phyloP scores from a whole-genome alignment of 2,888 invertebrate genomes.

The Allacma fusca region DNA sequence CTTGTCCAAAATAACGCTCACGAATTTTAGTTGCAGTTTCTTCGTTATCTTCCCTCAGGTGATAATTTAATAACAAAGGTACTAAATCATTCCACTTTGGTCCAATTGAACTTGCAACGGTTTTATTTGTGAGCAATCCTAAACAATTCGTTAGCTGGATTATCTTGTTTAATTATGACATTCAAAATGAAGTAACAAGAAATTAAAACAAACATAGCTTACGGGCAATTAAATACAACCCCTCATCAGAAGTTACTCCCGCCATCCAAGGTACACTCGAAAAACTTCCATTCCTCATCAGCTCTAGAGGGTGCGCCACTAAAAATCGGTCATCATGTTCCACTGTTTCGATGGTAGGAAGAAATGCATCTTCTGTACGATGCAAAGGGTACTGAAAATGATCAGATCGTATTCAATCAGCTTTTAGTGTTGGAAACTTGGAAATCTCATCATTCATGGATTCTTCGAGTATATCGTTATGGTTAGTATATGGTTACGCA shows the following conservation, averaged over 20 bases:
- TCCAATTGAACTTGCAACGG: not conserved
- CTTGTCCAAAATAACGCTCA: not conserved
- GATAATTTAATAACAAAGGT: not conserved
- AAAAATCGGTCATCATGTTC: not conserved
- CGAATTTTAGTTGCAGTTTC: not conserved
- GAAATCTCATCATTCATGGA: too few species aligned
- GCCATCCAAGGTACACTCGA: not conserved
- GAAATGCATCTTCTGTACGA: not conserved
- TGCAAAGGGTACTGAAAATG: constrained; percentile 2
- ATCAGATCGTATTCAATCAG: too few species aligned
- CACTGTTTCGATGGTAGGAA: not conserved
- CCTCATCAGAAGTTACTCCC: constrained; percentile 11
- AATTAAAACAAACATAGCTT: too few species aligned
- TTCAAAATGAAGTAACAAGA: too few species aligned
- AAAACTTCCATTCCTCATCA: not conserved
- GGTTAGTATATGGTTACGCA: too few species aligned
- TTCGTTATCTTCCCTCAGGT: not conserved
- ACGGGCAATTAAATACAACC: constrained; percentile 6
- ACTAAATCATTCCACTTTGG: not conserved
- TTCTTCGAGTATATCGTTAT: too few species aligned
- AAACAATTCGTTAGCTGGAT: not conserved
- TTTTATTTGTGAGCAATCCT: not conserved
- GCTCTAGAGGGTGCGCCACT: not conserved
- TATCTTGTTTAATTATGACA: too few species aligned
- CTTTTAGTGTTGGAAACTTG: too few species aligned